Evolutionary conservation across 2,113 vertebrate genomes (phyloP).

Genomic region (Grammomys surdaster): DNA sequence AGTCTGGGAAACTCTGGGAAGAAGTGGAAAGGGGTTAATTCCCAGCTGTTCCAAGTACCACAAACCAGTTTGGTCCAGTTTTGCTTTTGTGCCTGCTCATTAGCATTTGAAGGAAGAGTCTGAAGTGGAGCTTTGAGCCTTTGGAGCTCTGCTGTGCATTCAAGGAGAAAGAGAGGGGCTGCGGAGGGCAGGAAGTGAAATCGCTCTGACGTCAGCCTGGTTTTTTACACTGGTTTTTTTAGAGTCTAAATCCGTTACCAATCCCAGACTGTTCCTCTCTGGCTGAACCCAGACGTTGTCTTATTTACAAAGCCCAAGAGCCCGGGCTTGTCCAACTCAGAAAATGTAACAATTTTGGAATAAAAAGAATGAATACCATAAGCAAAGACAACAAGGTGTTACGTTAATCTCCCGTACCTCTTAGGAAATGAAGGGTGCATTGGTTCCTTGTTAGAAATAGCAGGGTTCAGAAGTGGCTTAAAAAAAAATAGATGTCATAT

Average conservation of each 20-base stretch:
- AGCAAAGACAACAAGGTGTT: neutral
- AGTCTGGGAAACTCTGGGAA: neutral
- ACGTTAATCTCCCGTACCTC: neutral
- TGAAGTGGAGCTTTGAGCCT: neutral
- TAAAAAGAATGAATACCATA: neutral
- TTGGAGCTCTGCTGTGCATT: neutral
- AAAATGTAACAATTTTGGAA: neutral
- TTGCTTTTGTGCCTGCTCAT: conserved; percentile 53
- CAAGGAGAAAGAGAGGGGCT: neutral
- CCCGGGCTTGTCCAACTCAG: neutral
- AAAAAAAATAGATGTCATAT: conserved; percentile 17
- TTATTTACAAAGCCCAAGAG: neutral
- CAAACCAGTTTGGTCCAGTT: conserved; percentile 33
- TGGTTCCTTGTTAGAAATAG: conserved; percentile 35
- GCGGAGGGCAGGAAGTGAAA: neutral
- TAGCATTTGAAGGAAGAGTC: conserved; percentile 70
- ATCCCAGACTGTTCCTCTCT: neutral
- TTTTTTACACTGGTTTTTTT: neutral
- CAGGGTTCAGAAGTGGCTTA: neutral
- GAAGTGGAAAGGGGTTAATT: neutral
- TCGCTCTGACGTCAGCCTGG: neutral
- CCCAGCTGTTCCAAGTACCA: neutral
- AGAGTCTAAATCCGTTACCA: neutral
- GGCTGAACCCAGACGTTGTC: neutral
- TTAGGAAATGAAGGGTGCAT: neutral